A percentile compares a stretch with the other conserved stretches of the same genome.
phyloP scores from a whole-genome alignment of 2,888 invertebrate species.

The Tipula unca region DNA sequence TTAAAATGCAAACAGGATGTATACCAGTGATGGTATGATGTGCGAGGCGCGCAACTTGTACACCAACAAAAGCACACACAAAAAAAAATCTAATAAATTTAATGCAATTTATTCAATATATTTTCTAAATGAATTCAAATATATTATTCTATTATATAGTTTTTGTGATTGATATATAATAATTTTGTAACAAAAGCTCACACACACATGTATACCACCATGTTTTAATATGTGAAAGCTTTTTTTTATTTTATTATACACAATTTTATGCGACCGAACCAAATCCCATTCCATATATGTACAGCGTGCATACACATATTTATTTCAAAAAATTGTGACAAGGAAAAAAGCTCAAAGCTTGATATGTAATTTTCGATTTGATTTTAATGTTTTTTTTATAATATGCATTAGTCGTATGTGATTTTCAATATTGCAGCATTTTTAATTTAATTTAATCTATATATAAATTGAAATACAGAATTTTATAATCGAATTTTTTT shows the following conservation, averaged over 20 bases:
- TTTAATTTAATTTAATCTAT: neutral
- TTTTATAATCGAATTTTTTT: neutral
- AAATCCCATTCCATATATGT: neutral
- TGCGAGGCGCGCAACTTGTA: neutral
- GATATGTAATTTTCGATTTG: neutral
- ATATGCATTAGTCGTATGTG: neutral
- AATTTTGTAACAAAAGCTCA: neutral
- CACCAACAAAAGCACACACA: neutral
- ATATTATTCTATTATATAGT: neutral
- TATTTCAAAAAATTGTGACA: neutral
- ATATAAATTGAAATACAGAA: neutral
- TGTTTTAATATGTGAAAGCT: neutral
- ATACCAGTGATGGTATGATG: neutral
- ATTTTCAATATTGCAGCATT: neutral
- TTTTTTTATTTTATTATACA: neutral
- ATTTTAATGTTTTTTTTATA: neutral
- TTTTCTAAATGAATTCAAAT: neutral
- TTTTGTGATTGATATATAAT: neutral
- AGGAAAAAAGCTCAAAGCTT: neutral
- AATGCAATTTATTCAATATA: neutral
- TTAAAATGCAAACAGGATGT: neutral
- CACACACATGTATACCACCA: neutral
- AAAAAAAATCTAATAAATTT: neutral
- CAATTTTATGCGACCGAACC: neutral
- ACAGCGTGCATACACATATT: neutral